These are phyloP conservation scores for Tryphoninae sp. DNA, from an alignment of 2,888 invertebrate species.

Conservation along the genomic window DNA sequence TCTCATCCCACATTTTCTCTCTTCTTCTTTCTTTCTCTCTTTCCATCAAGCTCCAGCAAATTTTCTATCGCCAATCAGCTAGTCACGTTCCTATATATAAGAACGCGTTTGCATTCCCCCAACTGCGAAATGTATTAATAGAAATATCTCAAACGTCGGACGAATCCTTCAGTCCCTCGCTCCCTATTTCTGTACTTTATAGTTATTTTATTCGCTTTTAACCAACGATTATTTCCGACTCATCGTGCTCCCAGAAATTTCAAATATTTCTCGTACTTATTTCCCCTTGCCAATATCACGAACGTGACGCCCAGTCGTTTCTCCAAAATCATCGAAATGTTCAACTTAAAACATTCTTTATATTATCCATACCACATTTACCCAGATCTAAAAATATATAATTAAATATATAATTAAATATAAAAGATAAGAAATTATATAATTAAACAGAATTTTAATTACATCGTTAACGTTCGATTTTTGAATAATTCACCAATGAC, in stretches of 20 bases:
- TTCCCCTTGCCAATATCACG: not conserved
- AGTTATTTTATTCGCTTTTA: slow-evolving; percentile 5
- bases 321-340: too few relatives aligned
- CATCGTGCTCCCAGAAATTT: slow-evolving; percentile 25
- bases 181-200: slow-evolving; percentile 27
- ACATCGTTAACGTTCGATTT: too few relatives aligned
- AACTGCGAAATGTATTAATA: slow-evolving; percentile 47
- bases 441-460: too few relatives aligned
- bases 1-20: slow-evolving; percentile 14
- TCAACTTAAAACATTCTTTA: too few relatives aligned
- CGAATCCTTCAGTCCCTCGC: slow-evolving; percentile 17
- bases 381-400: too few relatives aligned
- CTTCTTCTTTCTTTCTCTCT: slow-evolving; percentile 48
- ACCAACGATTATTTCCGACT: slow-evolving; percentile 16
- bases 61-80: slow-evolving; percentile 5
- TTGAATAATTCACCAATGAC: too few relatives aligned
- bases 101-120: slow-evolving; percentile 22
- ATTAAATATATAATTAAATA: too few relatives aligned
- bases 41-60: slow-evolving; percentile 22
- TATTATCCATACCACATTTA: too few relatives aligned
- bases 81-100: not conserved
- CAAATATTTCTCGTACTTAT: slow-evolving; percentile 12
- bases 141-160: slow-evolving; percentile 34
- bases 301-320: not conserved
- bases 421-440: too few relatives aligned